phyloP scores from a whole-genome alignment of 1,140 invertebrate genomes.

The Leptonema lineaticorne region DNA sequence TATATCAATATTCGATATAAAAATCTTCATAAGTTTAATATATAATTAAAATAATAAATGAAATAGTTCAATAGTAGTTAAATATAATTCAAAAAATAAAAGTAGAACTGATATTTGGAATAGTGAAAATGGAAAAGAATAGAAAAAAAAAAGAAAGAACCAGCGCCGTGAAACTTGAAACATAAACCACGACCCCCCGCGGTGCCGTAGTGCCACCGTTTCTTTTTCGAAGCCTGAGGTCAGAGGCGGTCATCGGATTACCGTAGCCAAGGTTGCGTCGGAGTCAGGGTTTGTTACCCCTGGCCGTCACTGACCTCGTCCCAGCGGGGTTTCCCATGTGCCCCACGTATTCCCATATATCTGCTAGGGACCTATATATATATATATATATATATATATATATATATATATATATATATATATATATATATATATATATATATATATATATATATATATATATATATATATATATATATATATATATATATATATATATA shows the following conservation, averaged over 20 bases:
- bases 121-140: neutral
- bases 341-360: conserved; percentile 10
- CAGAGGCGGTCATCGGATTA: neutral
- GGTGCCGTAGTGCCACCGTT: no score
- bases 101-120: neutral
- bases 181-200: no score
- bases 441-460: neutral
- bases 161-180: no score
- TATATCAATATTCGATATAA: no score
- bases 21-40: no score
- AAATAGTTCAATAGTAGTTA: no score
- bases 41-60: no score
- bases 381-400: neutral
- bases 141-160: neutral
- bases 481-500: no score
- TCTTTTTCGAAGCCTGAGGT: no score
- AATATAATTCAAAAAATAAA: neutral
- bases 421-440: neutral
- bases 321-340: neutral
- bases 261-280: neutral
- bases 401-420: neutral
- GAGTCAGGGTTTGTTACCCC: neutral
- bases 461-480: neutral
- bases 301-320: neutral
- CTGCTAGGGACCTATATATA: neutral